Base-by-base conservation (phyloP, 2,113 vertebrate genomes). In the Calonectris borealis region DNA sequence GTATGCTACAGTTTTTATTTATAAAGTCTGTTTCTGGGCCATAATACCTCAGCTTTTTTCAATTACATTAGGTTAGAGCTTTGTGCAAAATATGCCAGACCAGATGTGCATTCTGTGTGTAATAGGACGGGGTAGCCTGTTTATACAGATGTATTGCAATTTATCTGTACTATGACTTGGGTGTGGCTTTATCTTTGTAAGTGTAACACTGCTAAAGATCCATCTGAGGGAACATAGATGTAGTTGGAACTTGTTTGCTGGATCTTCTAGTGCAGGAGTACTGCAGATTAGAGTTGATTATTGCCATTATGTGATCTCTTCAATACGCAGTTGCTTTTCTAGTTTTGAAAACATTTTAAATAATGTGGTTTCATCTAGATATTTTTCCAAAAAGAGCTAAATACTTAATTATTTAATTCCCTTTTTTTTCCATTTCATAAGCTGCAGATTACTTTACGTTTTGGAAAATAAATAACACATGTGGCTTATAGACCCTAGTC, bases 61-160 rank as follows among this genome's bases (percentile, higher is more conserved):
- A 78, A 71, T 96, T 94, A 81, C 48, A 36, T 64, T 75, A 88
- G 34, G 54, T 87, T 94, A 80, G 72, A 94, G 61, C 66, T 85
- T 94, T 75, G 70, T 96, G 90, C 80, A 93, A 61, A 94, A 65
- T 46, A 44, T 90, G 55, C 57, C 90, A 76, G 54, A 83, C 77
- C 94, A 97, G 94, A 93, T 96, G 94, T 92, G 68, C 51, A 17
- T 83, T 93, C 70, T 88, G 18, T 83, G 40, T 85, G 9, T 86
- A 51, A 57, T 20, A 79, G 62, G 75, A 66, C 13, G 49, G 57
- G 58, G 21, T 73, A 88, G 58, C 42, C 60, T 93, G 54, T 91
- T 96, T 94, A 68, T 62, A 81, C 90, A 85, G 73, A 80, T 91
- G 60, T 86, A n/a, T 87, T 93, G 94, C 76, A 40, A 71, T 93